Percentiles rank a stretch among this genome's conserved stretches.
phyloP scores from a whole-genome alignment of 1,140 invertebrate genomes.

The Patella vulgata region DNA sequence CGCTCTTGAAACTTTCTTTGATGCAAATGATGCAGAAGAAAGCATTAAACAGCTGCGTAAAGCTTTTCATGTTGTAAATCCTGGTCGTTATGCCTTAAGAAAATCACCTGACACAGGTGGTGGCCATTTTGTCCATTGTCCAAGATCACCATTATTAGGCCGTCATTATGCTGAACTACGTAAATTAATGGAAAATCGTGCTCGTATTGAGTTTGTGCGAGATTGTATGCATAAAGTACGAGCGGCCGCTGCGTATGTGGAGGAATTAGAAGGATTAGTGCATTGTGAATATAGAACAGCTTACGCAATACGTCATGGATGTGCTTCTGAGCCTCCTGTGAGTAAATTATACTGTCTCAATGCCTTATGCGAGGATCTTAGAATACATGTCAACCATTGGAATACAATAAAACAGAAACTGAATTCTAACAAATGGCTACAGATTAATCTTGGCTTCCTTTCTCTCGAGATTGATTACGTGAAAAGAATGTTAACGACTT shows the following conservation, averaged over 20 bases:
- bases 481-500: constrained; percentile 36
- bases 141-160: constrained; percentile 42
- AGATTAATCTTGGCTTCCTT: constrained; percentile 45
- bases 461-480: constrained; percentile 54
- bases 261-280: constrained; percentile 54
- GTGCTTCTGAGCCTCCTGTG: constrained; percentile 40
- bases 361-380: constrained; percentile 62
- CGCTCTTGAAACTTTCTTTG: constrained; percentile 43
- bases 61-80: constrained; percentile 52
- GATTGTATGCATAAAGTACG: constrained; percentile 56
- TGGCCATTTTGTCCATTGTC: constrained; percentile 59
- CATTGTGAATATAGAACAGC: constrained; percentile 53
- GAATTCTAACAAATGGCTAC: constrained; percentile 57
- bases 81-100: constrained; percentile 54
- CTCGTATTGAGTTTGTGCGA: constrained; percentile 53
- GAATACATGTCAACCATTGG: constrained; percentile 62
- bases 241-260: constrained; percentile 48
- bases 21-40: constrained; percentile 49
- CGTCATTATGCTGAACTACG: constrained; percentile 52
- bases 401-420: constrained; percentile 61
- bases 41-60: constrained; percentile 45
- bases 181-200: constrained; percentile 51
- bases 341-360: constrained; percentile 62
- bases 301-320: constrained; percentile 55
- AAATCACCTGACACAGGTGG: constrained; percentile 49